These are phyloP conservation scores for Chaitophorus viminalis DNA, from an alignment of 2,888 invertebrate genomes.

Conservation along the genomic window DNA sequence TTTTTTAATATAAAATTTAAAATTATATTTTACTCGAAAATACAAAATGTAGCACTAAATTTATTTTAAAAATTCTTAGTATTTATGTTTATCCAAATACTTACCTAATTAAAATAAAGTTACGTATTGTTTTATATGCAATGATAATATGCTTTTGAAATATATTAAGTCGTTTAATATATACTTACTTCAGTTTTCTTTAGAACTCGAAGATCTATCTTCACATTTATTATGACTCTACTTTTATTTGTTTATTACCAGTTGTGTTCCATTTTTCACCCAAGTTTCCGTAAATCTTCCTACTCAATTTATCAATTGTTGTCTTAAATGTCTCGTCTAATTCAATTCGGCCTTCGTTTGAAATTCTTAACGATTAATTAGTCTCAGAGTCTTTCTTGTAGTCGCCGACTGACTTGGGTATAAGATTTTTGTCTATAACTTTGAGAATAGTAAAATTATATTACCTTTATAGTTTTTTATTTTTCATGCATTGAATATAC, in stretches of 20 bases:
- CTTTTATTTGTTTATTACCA: constrained; percentile 2
- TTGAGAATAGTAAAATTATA: neutral
- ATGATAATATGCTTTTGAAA: neutral
- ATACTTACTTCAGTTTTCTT: neutral
- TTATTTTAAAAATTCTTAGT: neutral
- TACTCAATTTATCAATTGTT: constrained; percentile 5
- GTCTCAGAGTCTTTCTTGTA: neutral
- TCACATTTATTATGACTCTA: neutral
- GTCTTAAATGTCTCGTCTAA: neutral
- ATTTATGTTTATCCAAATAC: neutral
- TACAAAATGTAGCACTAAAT: neutral
- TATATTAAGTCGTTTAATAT: neutral
- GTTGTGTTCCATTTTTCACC: constrained; percentile 3
- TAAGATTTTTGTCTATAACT: neutral
- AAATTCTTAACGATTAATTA: constrained; percentile 11
- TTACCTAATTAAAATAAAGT: neutral
- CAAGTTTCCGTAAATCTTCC: neutral
- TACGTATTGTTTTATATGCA: neutral
- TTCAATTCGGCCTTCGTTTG: neutral
- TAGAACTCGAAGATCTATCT: neutral
- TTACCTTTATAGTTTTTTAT: neutral
- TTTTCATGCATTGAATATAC: neutral
- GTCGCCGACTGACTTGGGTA: neutral
- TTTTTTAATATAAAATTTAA: neutral
- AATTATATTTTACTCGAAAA: constrained; percentile 6